phyloP scores from a whole-genome alignment of 2,113 vertebrate species.

The Oostethus manadensis region DNA sequence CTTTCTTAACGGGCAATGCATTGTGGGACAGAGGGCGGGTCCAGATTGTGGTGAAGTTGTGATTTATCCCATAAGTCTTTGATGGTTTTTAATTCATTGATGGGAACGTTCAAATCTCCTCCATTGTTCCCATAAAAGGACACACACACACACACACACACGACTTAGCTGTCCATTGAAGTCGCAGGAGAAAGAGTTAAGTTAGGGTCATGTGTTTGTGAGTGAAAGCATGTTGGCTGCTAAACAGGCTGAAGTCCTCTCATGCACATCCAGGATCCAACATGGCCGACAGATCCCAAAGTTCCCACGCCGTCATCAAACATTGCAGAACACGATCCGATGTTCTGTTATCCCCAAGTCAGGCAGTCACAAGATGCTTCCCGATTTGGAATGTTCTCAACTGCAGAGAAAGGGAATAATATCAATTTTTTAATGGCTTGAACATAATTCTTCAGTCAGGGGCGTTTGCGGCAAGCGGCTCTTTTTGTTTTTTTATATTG shows the following conservation, averaged over 20 bases:
- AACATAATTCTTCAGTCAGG: not conserved
- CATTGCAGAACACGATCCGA: too few relatives aligned
- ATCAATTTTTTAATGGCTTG: not conserved
- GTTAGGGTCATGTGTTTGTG: slow-evolving; percentile 21
- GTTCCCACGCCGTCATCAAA: slow-evolving; percentile 11
- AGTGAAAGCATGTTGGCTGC: slow-evolving; percentile 8
- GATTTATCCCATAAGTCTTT: slow-evolving; percentile 14
- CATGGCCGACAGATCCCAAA: slow-evolving; percentile 35
- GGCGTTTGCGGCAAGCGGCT: too few relatives aligned
- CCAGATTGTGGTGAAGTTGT: not conserved
- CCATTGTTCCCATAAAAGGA: slow-evolving; percentile 20
- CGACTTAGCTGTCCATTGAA: not conserved
- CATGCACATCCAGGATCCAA: slow-evolving; percentile 15
- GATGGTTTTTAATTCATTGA: slow-evolving; percentile 8
- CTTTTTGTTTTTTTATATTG: too few relatives aligned
- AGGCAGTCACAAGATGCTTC: not conserved
- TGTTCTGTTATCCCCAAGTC: too few relatives aligned
- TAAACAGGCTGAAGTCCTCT: slow-evolving; percentile 15
- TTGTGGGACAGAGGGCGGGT: slow-evolving; percentile 42
- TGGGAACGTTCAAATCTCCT: slow-evolving; percentile 13
- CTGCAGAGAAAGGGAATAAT: slow-evolving; percentile 22
- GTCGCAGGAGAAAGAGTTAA: slow-evolving; percentile 5
- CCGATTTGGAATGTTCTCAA: not conserved
- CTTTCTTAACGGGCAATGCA: slow-evolving; percentile 71
- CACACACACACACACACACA: too few relatives aligned